phyloP scores from a whole-genome alignment of 2,888 invertebrate species.

The Gibbula magus region DNA sequence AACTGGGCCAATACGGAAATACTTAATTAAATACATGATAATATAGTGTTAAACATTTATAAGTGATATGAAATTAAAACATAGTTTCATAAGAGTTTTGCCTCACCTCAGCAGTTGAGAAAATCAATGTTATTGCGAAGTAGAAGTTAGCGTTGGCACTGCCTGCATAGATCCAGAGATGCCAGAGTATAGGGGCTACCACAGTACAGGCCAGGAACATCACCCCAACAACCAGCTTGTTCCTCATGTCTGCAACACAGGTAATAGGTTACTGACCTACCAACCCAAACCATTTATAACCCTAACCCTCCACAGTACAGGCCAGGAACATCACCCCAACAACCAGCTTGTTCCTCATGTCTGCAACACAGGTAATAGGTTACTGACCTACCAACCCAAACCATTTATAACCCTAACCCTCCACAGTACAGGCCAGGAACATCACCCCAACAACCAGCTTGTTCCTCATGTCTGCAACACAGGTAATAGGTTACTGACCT shows the following conservation, averaged over 20 bases:
- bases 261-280: too few species aligned
- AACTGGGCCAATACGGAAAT: too few species aligned
- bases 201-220: constrained; percentile 91
- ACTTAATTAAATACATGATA: too few species aligned
- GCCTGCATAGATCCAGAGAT: constrained; percentile 97
- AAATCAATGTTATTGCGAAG: constrained; percentile 95
- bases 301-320: constrained; percentile 90
- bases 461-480: constrained; percentile 90
- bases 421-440: constrained; percentile 89
- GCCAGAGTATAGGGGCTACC: constrained; percentile 96
- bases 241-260: constrained; percentile 87
- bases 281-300: too few species aligned
- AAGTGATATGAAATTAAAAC: too few species aligned
- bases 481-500: not conserved
- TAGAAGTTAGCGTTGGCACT: constrained; percentile 99
- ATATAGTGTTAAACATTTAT: too few species aligned
- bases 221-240: constrained; percentile 93
- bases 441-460: constrained; percentile 94
- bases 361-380: constrained; percentile 77
- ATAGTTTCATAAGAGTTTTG: too few species aligned
- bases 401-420: too few species aligned
- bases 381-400: too few species aligned
- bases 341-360: constrained; percentile 95
- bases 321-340: constrained; percentile 93
- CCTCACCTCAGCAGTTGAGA: constrained; percentile 71